Conservation (phyloP, 2,797 vertebrate genomes). For the Falco berigora region DNA sequence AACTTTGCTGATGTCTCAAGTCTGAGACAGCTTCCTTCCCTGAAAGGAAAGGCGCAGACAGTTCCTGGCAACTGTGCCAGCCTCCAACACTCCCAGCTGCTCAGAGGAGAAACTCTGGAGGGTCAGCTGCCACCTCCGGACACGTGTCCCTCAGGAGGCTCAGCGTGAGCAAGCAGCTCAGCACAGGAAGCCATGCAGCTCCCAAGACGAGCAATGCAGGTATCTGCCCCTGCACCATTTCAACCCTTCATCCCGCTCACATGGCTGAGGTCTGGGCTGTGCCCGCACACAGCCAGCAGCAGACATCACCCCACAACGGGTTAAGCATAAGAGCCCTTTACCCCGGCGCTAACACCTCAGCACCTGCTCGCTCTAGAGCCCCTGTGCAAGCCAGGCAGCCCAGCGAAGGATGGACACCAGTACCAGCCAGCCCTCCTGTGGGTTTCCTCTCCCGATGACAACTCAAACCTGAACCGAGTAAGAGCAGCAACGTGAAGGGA, state of each 20-base stretch:
- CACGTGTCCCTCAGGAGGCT: neutral
- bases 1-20: conserved; percentile 50
- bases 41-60: conserved; percentile 15
- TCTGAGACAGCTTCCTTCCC: conserved; percentile 61
- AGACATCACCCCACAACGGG: neutral
- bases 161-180: neutral
- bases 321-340: neutral
- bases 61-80: conserved; percentile 46
- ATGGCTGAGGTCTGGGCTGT: neutral
- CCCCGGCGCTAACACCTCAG: neutral
- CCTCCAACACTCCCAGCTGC: neutral
- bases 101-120: neutral
- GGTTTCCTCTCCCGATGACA: neutral
- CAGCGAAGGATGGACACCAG: neutral
- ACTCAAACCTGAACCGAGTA: neutral
- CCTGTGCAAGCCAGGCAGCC: neutral
- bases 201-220: neutral
- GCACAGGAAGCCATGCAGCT: neutral
- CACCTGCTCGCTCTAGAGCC: neutral
- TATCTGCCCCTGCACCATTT: neutral
- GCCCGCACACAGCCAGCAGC: neutral
- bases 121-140: neutral
- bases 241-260: neutral
- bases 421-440: neutral
- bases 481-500: neutral